Evolutionary conservation across 2,113 vertebrate genomes (phyloP), one percentile per base, ranked within the genome.

Genomic region (Clupea harengus): DNA sequence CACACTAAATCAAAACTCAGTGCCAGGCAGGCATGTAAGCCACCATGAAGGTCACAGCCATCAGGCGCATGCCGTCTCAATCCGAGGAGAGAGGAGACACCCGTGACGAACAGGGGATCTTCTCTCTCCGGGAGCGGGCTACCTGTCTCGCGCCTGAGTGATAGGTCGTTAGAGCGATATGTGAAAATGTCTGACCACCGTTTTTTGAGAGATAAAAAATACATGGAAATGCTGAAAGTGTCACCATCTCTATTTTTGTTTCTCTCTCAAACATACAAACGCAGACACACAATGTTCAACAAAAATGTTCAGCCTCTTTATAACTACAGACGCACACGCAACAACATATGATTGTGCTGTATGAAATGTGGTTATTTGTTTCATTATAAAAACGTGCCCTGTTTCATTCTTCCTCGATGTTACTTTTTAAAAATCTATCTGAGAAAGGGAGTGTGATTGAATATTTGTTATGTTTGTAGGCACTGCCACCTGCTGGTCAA

Each of bases 1-100:
- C 96, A 97, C 97, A 98, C 97, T 99, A 99, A 99, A 99, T 99
- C 97, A 99, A 97, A 98, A 99, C 99, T 98, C 98, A 98, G 98
- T 97, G 98, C 97, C 97, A 98, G 97, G 96, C 96, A 96, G 96
- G 96, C 97, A 98, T 98, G 97, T 98, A 98, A 99, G 97, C 97
- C 97, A 98, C 97, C 98, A 97, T 99, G 98, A 99, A 99, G 98
- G 98, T 99, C 98, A 99, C 97, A 98, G 97, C 95, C 98, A 97
- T 97, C 96, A 98, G 95, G 95, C 91, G 96, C 95, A 93, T 98
- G 97, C 97, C 97, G 96, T 99, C 97, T 99, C 97, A 98, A 99
- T 99, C 97, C 96, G 96, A 78, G 72, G 96, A 97, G 96, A 96
- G 95, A 96, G 98, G 92, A 92, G 96, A 88, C 84, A 88, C 80